Conservation (phyloP, 2,888 invertebrate genomes). For the Rotaria magnacalcarata region DNA sequence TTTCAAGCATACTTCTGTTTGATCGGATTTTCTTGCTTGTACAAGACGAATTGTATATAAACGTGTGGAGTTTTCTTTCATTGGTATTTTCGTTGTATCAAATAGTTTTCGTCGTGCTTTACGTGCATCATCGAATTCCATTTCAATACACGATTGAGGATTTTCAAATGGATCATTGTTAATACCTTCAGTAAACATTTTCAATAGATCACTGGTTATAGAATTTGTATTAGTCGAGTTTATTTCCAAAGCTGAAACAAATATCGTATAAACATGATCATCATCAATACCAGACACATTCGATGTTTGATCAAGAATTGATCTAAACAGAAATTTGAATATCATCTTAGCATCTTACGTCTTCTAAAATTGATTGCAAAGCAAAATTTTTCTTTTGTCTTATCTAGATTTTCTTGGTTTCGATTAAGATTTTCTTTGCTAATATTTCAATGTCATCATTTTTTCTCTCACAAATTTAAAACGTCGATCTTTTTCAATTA, state of each 20-base stretch:
- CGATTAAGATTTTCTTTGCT: too few species aligned
- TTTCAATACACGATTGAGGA: not conserved
- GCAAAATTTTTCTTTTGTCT: too few species aligned
- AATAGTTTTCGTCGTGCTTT: not conserved
- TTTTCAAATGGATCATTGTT: not conserved
- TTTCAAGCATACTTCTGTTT: not conserved
- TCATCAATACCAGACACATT: not conserved
- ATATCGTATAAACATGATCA: slow-evolving; percentile 18
- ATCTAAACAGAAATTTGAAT: not conserved
- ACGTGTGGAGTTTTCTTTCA: not conserved
- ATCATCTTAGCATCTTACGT: too few species aligned
- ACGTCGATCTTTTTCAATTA: too few species aligned
- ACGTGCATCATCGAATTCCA: not conserved
- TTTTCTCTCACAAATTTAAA: too few species aligned
- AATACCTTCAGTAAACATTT: slow-evolving; percentile 12
- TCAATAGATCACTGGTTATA: not conserved
- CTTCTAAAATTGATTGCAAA: too few species aligned
- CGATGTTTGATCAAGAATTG: not conserved
- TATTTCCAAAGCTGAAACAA: not conserved
- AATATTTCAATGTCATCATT: too few species aligned
- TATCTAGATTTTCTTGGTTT: too few species aligned
- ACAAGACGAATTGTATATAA: slow-evolving; percentile 13
- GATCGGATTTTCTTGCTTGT: slow-evolving; percentile 1
- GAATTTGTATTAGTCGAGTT: not conserved
- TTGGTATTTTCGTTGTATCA: slow-evolving; percentile 6